Conservation (phyloP, 2,888 invertebrate species). For the Pollenia amentaria region DNA sequence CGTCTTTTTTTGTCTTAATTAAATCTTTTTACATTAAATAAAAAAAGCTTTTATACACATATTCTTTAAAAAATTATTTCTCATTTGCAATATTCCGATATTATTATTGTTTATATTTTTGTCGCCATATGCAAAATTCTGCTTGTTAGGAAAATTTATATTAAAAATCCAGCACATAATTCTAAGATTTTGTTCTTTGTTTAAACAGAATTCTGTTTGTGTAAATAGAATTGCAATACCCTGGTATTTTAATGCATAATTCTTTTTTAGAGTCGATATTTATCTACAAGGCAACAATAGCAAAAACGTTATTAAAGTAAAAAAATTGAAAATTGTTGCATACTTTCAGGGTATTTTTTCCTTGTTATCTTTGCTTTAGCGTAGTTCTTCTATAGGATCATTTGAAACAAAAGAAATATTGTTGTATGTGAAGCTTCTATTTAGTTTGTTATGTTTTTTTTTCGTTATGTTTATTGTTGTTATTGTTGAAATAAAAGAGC, state of each 20-base stretch:
- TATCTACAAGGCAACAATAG: constrained; percentile 26
- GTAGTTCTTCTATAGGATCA: constrained; percentile 5
- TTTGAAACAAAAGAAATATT: constrained; percentile 56
- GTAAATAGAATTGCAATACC: constrained; percentile 40
- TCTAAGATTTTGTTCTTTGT: background rate
- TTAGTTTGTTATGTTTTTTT: constrained; percentile 4
- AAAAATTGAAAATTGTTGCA: constrained; percentile 51
- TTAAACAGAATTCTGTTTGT: constrained; percentile 8
- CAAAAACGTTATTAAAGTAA: background rate
- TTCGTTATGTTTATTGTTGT: constrained; percentile 25
- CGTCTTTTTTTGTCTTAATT: too few species aligned
- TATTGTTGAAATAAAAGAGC: constrained; percentile 8
- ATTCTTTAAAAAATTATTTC: too few species aligned
- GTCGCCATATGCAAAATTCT: background rate
- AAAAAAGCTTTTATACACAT: too few species aligned
- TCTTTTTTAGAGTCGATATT: constrained; percentile 42
- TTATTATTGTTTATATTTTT: background rate
- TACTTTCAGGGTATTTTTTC: constrained; percentile 52
- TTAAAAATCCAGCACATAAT: constrained; percentile 26
- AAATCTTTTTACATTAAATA: too few species aligned
- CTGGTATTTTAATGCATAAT: constrained; percentile 36
- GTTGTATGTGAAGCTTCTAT: constrained; percentile 46
- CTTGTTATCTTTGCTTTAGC: constrained; percentile 12
- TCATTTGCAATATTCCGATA: background rate
- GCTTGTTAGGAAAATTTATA: background rate